phyloP scores from a whole-genome alignment of 2,888 invertebrate species.

The Malthinus flaveolus region DNA sequence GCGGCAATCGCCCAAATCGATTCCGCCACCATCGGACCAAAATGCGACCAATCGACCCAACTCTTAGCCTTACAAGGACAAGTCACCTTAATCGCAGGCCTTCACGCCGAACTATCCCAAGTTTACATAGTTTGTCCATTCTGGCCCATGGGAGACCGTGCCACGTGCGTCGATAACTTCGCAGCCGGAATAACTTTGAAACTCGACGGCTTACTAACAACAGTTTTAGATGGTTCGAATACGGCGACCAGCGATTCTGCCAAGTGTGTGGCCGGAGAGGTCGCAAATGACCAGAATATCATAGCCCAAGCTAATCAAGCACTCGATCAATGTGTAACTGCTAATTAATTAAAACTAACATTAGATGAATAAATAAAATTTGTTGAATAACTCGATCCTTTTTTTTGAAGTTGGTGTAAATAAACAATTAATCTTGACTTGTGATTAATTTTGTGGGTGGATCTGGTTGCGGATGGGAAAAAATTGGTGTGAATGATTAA shows the following conservation, averaged over 20 bases:
- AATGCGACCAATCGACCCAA: conserved; percentile 8
- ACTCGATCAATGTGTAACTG: background rate
- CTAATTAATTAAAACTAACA: background rate
- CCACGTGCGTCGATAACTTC: background rate
- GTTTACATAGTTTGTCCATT: conserved; percentile 5
- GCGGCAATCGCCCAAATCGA: background rate
- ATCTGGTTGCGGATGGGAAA: no score
- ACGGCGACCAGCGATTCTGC: background rate
- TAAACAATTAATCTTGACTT: no score
- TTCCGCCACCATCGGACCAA: background rate
- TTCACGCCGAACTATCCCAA: background rate
- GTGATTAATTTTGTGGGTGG: no score
- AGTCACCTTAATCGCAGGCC: background rate
- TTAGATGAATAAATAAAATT: no score
- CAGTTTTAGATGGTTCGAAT: background rate
- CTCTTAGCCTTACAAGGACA: background rate
- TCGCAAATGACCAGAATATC: background rate
- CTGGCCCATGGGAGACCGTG: conserved; percentile 1
- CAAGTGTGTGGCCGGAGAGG: background rate
- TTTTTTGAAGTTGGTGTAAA: no score
- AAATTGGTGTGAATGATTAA: no score
- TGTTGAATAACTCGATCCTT: no score
- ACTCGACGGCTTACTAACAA: background rate
- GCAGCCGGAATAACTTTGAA: background rate
- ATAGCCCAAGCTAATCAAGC: background rate